Evolutionary conservation across 2,888 invertebrate species (phyloP).

Genomic region (Epicampocera succincta): DNA sequence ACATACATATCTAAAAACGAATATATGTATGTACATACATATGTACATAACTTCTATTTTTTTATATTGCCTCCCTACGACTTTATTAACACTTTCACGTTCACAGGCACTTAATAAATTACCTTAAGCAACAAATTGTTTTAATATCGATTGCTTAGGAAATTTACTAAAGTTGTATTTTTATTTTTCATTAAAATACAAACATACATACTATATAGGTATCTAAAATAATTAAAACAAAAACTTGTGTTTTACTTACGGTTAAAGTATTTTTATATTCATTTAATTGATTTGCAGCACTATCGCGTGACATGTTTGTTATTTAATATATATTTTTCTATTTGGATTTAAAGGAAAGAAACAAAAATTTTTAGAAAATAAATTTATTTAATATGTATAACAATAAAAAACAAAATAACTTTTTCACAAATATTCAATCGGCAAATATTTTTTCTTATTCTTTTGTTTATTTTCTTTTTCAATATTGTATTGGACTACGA

Average conservation of each 20-base stretch:
- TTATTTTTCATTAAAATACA: too few species aligned
- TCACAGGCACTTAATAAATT: too few species aligned
- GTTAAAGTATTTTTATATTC: constrained; percentile 84
- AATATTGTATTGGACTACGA: constrained; percentile 54
- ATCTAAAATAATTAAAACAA: neutral
- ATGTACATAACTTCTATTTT: too few species aligned
- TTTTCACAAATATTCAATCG: constrained; percentile 17
- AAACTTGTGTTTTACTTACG: constrained; percentile 81
- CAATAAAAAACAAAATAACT: constrained; percentile 16
- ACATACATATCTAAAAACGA: too few species aligned
- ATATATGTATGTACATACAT: too few species aligned
- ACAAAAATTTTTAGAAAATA: constrained; percentile 18
- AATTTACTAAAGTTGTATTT: constrained; percentile 6
- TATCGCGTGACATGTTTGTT: constrained; percentile 82
- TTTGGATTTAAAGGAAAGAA: constrained; percentile 10
- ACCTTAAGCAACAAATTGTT: too few species aligned
- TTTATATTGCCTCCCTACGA: too few species aligned
- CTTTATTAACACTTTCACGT: too few species aligned
- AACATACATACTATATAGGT: neutral
- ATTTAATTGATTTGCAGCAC: constrained; percentile 85
- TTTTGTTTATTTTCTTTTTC: constrained; percentile 19
- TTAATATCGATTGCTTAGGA: neutral
- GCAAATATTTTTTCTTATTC: constrained; percentile 5
- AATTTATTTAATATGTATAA: neutral
- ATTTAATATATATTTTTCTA: constrained; percentile 23